These are phyloP conservation scores for Corticium candelabrum DNA, from an alignment of 37 sponge, comb jelly and placozoan species.

Conservation along the genomic window DNA sequence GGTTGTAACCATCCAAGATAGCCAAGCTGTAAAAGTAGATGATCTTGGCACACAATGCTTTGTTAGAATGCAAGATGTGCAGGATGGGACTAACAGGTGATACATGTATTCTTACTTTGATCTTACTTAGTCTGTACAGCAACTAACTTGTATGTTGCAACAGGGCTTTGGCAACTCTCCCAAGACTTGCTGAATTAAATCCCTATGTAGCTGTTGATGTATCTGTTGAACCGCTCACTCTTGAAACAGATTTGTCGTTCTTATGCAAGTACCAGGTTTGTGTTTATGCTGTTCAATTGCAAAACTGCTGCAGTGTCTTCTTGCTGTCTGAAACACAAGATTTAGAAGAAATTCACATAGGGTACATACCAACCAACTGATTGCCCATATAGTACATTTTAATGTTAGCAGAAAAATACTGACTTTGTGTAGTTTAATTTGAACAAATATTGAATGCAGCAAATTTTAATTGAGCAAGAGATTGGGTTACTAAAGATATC, in stretches of 20 bases:
- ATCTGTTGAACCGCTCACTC: slow-evolving; percentile 13
- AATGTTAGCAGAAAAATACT: no score
- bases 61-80: slow-evolving; percentile 54
- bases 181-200: slow-evolving; percentile 75
- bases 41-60: slow-evolving; percentile 95
- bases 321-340: no score
- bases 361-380: no score
- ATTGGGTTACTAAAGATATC: no score
- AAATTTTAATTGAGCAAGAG: no score
- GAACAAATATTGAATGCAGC: no score
- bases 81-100: slow-evolving; percentile 39
- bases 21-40: slow-evolving; percentile 23
- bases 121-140: not conserved
- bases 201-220: slow-evolving; percentile 75
- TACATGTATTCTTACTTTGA: slow-evolving; percentile 6
- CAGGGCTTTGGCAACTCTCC: slow-evolving; percentile 61
- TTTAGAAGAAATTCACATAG: no score
- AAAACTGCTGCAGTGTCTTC: no score
- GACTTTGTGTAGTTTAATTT: no score
- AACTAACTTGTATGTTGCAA: no score
- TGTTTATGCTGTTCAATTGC: no score
- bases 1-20: slow-evolving; percentile 73
- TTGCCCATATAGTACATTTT: no score
- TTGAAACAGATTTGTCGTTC: slow-evolving; percentile 33
- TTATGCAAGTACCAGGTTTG: slow-evolving; percentile 44